A percentile compares a stretch with the other conserved stretches of the same genome.
phyloP scores from a whole-genome alignment of 2,113 vertebrate genomes.

The Crypturellus undulatus region DNA sequence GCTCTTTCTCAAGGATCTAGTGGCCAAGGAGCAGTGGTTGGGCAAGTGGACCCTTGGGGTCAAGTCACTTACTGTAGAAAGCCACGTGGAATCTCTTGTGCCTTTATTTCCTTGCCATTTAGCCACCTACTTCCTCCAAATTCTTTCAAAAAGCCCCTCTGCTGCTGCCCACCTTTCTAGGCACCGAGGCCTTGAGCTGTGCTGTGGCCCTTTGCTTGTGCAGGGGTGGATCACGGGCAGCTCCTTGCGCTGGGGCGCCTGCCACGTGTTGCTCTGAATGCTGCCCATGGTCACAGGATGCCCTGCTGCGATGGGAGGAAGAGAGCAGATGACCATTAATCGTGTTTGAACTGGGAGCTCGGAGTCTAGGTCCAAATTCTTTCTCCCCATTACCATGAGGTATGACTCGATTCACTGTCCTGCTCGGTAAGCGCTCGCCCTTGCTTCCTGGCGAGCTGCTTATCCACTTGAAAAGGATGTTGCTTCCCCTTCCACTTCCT shows the following conservation, averaged over 20 bases:
- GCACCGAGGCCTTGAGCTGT: neutral
- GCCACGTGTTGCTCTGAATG: neutral
- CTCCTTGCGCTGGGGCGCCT: neutral
- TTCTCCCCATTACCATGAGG: neutral
- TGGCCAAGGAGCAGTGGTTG: neutral
- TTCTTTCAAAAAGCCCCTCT: neutral
- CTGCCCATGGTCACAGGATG: neutral
- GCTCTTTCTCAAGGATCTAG: neutral
- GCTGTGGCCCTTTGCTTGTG: neutral
- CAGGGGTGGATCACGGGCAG: neutral
- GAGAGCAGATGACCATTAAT: neutral
- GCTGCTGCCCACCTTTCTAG: neutral
- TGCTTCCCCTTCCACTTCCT: slow-evolving; percentile 66
- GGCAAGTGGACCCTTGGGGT: accelerated
- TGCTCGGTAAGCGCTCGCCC: neutral
- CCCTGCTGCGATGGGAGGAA: slow-evolving; percentile 33
- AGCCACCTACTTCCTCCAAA: neutral
- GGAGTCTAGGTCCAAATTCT: slow-evolving; percentile 21
- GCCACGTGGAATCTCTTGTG: neutral
- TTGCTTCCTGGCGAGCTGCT: slow-evolving; percentile 28
- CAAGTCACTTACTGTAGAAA: neutral
- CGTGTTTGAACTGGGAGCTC: slow-evolving; percentile 15
- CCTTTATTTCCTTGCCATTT: neutral
- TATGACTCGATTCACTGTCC: slow-evolving; percentile 31
- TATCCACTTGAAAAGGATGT: neutral